Evolutionary conservation across 2,888 invertebrate species (phyloP).

Genomic region (Eubasilissa splendida): DNA sequence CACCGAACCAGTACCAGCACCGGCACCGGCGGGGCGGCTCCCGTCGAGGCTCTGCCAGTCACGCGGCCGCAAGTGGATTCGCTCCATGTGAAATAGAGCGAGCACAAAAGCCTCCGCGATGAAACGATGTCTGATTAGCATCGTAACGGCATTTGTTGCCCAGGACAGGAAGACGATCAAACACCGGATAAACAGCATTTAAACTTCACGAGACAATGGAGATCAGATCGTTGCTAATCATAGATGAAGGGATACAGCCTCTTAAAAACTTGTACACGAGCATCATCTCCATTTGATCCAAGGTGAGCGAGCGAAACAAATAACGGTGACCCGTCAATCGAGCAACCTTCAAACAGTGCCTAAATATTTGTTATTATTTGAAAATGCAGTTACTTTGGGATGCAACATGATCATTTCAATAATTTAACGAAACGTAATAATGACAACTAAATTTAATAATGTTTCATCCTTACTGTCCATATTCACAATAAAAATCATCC

Average conservation of each 20-base stretch:
- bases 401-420: neutral
- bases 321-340: too few species aligned
- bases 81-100: constrained; percentile 55
- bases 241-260: neutral
- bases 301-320: too few species aligned
- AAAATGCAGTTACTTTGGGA: neutral
- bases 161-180: neutral
- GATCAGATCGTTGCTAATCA: neutral
- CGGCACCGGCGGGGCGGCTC: constrained; percentile 4
- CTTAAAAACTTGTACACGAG: too few species aligned
- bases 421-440: too few species aligned
- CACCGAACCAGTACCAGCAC: neutral
- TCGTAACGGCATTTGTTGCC: constrained; percentile 34
- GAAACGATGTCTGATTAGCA: constrained; percentile 37
- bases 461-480: too few species aligned
- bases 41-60: constrained; percentile 40
- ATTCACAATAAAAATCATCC: too few species aligned
- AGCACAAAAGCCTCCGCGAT: constrained; percentile 38
- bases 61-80: neutral
- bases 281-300: too few species aligned
- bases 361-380: too few species aligned
- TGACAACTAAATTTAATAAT: too few species aligned
- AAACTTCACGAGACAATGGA: neutral
- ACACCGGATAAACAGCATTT: neutral
- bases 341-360: too few species aligned